Percentiles rank a stretch among this genome's conserved stretches.
These are phyloP conservation scores for Theretra japonica DNA, from an alignment of 2,888 invertebrate species.

Conservation along the genomic window DNA sequence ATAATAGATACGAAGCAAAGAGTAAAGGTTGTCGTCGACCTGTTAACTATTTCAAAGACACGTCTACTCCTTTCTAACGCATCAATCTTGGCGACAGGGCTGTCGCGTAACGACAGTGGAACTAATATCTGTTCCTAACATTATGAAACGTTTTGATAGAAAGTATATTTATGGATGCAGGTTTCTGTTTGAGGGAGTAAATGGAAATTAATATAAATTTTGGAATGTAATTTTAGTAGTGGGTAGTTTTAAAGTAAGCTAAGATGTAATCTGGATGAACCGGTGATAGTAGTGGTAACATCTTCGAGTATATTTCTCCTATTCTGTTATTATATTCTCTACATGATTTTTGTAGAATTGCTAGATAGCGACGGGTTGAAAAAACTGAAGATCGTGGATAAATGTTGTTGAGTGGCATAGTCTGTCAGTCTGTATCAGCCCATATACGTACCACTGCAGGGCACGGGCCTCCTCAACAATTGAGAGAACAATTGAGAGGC, in stretches of 20 bases:
- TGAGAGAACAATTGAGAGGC: too few species aligned
- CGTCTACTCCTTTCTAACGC: slow-evolving; percentile 35
- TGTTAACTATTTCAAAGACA: slow-evolving; percentile 43
- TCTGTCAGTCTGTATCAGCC: too few species aligned
- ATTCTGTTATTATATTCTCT: too few species aligned
- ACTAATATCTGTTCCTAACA: neutral
- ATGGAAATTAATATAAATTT: neutral
- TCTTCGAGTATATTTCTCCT: too few species aligned
- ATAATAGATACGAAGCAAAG: slow-evolving; percentile 1
- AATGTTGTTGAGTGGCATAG: too few species aligned
- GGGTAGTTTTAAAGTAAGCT: neutral
- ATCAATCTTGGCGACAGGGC: slow-evolving; percentile 28
- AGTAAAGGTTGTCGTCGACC: slow-evolving; percentile 39
- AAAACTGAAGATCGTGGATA: too few species aligned
- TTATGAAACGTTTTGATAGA: slow-evolving; percentile 12
- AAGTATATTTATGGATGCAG: neutral
- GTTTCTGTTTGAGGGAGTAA: neutral
- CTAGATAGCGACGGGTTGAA: too few species aligned
- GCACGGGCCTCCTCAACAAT: too few species aligned
- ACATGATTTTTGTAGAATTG: too few species aligned
- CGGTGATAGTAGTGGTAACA: too few species aligned
- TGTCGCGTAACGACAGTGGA: neutral
- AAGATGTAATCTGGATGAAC: neutral
- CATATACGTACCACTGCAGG: too few species aligned
- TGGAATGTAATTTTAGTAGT: neutral